phyloP scores from a whole-genome alignment of 2,113 vertebrate genomes.

The Ceuthmochares aereus region DNA sequence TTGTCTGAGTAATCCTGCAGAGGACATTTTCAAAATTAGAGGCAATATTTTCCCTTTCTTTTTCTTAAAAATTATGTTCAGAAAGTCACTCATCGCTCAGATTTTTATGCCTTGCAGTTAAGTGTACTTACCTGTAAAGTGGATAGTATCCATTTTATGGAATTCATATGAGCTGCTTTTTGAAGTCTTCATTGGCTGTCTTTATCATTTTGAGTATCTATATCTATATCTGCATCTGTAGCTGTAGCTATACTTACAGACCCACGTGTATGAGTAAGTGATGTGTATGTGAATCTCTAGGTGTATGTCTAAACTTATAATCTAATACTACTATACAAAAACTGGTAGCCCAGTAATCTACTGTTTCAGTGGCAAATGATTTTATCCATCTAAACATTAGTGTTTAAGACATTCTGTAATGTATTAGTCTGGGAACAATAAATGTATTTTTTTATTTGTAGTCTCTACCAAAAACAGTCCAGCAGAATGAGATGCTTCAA shows the following conservation, averaged over 20 bases:
- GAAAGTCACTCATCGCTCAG: not conserved
- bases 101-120: not conserved
- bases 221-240: too few species aligned
- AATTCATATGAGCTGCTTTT: not conserved
- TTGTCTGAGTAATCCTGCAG: not conserved
- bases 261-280: not conserved
- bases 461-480: not conserved
- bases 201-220: not conserved
- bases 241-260: not conserved
- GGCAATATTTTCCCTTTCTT: not conserved
- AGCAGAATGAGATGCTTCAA: not conserved
- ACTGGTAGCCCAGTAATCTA: not conserved
- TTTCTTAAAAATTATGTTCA: not conserved
- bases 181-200: not conserved
- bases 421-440: not conserved
- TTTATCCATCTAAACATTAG: not conserved
- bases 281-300: not conserved
- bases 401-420: not conserved
- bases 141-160: not conserved
- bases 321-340: not conserved
- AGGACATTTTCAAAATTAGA: not conserved
- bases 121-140: not conserved
- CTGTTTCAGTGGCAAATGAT: not conserved
- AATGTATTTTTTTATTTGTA: not conserved
- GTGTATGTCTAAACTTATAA: not conserved